Percentiles rank a stretch among this genome's conserved stretches.
Conservation (phyloP, 2,113 vertebrate genomes). For the Picathartes gymnocephalus region DNA sequence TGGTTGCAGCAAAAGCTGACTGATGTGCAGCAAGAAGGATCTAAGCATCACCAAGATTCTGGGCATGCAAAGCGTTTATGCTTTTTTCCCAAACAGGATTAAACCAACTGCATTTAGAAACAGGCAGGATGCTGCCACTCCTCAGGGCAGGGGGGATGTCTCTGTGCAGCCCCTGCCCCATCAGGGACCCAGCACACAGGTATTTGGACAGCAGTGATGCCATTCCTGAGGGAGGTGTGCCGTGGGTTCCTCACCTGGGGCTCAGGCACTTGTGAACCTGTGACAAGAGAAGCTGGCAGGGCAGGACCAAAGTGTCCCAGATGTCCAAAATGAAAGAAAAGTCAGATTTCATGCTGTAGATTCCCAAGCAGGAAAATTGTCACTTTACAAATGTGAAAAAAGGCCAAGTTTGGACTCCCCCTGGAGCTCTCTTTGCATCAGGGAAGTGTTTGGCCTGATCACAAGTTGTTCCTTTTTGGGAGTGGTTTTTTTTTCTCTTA, state of each 20-base stretch:
- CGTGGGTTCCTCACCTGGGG: rapidly evolving
- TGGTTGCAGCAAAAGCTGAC: background rate
- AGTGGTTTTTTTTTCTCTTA: rapidly evolving
- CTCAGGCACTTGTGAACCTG: rapidly evolving
- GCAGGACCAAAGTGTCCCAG: background rate
- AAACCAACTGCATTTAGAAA: background rate
- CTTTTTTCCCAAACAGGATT: background rate
- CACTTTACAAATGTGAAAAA: background rate
- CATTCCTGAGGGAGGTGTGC: background rate
- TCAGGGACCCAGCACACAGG: rapidly evolving
- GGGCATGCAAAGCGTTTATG: background rate
- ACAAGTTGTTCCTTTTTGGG: background rate
- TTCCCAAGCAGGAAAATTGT: background rate
- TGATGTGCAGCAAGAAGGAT: background rate
- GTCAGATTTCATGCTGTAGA: background rate
- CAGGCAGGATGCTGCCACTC: background rate
- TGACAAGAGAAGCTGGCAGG: background rate
- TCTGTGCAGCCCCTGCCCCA: background rate
- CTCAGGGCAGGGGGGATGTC: background rate
- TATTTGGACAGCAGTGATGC: rapidly evolving
- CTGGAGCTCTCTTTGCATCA: background rate
- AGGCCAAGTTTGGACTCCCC: background rate
- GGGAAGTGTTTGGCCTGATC: background rate
- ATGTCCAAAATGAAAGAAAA: background rate
- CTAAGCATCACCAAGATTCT: no score